Conservation (phyloP, 1,140 invertebrate genomes). For the Sycophila sp. region DNA sequence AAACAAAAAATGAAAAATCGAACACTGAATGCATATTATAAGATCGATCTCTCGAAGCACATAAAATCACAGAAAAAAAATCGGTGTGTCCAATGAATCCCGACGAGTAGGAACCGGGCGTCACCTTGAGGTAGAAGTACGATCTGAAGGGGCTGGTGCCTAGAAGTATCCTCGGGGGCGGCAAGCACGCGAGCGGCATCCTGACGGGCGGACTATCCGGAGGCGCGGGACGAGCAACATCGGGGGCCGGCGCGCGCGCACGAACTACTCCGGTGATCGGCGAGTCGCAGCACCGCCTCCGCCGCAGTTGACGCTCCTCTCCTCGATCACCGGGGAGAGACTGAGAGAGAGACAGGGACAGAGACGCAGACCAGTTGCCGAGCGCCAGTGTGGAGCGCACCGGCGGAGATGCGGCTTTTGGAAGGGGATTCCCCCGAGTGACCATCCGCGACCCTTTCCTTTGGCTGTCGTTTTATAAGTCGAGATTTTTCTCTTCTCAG, state of each 20-base stretch:
- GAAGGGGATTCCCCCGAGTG: no score
- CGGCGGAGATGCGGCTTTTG: background rate
- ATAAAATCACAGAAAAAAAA: no score
- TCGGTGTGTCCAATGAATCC: no score
- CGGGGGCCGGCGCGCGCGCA: slow-evolving; percentile 6
- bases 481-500: no score
- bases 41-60: no score
- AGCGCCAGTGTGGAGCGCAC: background rate
- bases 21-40: no score
- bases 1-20: no score
- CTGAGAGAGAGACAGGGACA: background rate
- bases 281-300: background rate
- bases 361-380: background rate
- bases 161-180: slow-evolving; percentile 1
- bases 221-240: slow-evolving; percentile 21
- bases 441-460: no score
- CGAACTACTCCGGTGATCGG: background rate
- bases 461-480: no score
- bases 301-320: no score
- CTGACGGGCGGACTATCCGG: background rate
- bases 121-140: slow-evolving; percentile 36
- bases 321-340: background rate
- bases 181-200: background rate
- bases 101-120: no score
- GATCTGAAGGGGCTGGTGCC: background rate